Conservation (phyloP, 2,888 invertebrate genomes). For the Apamea anceps region DNA sequence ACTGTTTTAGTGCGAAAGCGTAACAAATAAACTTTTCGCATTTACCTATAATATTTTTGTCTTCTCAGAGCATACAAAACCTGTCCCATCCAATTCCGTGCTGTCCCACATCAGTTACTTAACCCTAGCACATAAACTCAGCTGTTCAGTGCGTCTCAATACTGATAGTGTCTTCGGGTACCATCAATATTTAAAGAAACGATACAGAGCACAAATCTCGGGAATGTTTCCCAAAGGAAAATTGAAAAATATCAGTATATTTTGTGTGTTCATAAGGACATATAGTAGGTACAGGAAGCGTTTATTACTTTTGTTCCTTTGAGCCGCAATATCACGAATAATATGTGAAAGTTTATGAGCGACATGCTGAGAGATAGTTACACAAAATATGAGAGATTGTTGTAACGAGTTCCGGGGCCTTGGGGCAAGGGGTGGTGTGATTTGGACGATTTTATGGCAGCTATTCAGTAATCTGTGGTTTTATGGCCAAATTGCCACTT, state of each 20-base stretch:
- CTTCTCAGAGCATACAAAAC: background rate
- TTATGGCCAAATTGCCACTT: conserved; percentile 2
- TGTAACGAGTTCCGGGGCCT: conserved; percentile 12
- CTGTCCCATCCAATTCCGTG: conserved; percentile 6
- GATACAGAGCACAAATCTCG: conserved; percentile 19
- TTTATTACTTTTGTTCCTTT: conserved; percentile 31
- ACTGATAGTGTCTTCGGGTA: conserved; percentile 12
- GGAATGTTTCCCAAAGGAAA: conserved; percentile 27
- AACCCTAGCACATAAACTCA: conserved; percentile 23
- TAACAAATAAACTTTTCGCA: background rate
- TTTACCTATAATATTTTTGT: background rate
- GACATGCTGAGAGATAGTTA: conserved; percentile 26
- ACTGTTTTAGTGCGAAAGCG: background rate
- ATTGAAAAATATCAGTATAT: background rate
- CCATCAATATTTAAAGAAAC: conserved; percentile 49
- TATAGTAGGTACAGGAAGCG: background rate
- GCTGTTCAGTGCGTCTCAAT: conserved; percentile 3
- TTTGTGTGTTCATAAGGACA: conserved; percentile 7
- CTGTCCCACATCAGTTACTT: background rate
- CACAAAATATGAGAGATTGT: conserved; percentile 18
- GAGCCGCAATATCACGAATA: conserved; percentile 20
- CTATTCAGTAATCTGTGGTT: conserved; percentile 35
- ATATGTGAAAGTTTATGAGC: conserved; percentile 30
- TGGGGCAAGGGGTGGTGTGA: background rate
- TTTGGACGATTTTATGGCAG: conserved; percentile 23